A percentile compares a stretch with the other conserved stretches of the same genome.
These are phyloP conservation scores for Darevskia mixta DNA, from an alignment of 2,797 vertebrate genomes.

Conservation along the genomic window DNA sequence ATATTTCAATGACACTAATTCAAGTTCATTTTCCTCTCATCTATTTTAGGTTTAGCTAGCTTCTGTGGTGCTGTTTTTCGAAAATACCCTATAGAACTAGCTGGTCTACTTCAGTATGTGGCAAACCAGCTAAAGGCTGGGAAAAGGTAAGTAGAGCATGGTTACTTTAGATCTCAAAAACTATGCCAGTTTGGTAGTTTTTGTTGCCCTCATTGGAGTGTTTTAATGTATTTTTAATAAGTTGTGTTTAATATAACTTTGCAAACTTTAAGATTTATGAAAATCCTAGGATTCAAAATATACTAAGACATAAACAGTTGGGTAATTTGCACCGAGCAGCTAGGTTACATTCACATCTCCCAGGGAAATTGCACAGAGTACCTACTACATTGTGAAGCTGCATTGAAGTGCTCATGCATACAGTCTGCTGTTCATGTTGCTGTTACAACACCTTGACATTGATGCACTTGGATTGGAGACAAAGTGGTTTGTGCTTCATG, in stretches of 20 bases:
- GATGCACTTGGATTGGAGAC: background rate
- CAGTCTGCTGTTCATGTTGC: background rate
- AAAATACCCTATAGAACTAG: conserved; percentile 98
- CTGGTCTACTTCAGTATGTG: conserved; percentile 96
- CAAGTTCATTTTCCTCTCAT: conserved; percentile 26
- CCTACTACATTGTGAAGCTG: background rate
- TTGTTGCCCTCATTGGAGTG: background rate
- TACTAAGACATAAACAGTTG: background rate
- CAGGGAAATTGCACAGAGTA: background rate
- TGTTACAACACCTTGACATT: background rate
- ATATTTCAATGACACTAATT: conserved; percentile 30
- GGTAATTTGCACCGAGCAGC: too few species aligned
- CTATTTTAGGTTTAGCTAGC: conserved; percentile 90
- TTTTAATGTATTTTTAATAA: background rate
- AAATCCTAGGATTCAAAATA: background rate
- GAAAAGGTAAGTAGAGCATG: conserved; percentile 87
- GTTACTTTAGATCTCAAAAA: background rate
- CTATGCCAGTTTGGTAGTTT: background rate
- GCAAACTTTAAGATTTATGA: background rate
- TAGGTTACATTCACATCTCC: background rate
- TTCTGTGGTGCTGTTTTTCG: conserved; percentile 97
- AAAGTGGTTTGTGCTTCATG: background rate
- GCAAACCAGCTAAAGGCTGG: conserved; percentile 98
- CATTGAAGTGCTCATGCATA: background rate
- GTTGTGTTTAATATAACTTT: background rate